Evolutionary conservation across 1,140 invertebrate genomes (phyloP).

Genomic region (Drosophila baimaii): DNA sequence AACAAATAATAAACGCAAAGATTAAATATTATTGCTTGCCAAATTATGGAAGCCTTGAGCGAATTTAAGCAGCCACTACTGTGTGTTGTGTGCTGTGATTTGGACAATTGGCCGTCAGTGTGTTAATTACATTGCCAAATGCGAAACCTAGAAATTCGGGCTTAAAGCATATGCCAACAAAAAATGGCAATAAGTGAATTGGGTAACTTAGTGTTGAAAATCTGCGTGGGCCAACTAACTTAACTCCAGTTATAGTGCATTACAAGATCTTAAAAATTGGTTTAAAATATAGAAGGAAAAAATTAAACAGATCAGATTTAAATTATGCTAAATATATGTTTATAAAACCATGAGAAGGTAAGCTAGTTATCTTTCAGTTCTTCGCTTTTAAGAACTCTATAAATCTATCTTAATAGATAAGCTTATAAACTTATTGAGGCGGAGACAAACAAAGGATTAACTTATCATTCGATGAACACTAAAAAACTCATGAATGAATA

Average conservation of each 20-base stretch:
- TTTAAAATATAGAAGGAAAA: neutral
- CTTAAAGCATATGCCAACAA: conserved; percentile 29
- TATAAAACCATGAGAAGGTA: neutral
- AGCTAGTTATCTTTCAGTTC: neutral
- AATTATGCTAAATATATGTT: neutral
- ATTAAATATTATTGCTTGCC: conserved; percentile 63
- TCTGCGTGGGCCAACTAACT: conserved; percentile 19
- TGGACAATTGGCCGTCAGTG: conserved; percentile 54
- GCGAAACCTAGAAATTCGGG: conserved; percentile 38
- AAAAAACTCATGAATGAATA: conserved; percentile 9
- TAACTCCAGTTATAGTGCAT: neutral
- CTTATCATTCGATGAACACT: neutral
- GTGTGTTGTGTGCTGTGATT: conserved; percentile 18
- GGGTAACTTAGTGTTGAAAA: conserved; percentile 46
- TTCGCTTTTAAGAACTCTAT: neutral
- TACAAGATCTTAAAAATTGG: conserved; percentile 8
- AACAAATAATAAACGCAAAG: conserved; percentile 62
- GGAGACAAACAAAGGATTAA: too few relatives aligned
- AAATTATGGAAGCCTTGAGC: conserved; percentile 66
- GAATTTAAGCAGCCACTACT: conserved; percentile 50
- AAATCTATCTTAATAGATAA: neutral
- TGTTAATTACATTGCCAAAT: conserved; percentile 65
- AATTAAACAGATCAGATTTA: neutral
- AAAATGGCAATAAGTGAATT: conserved; percentile 21
- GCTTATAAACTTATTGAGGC: too few relatives aligned